Evolutionary conservation across 2,113 vertebrate genomes (phyloP).

Genomic region (Fulmarus glacialis): DNA sequence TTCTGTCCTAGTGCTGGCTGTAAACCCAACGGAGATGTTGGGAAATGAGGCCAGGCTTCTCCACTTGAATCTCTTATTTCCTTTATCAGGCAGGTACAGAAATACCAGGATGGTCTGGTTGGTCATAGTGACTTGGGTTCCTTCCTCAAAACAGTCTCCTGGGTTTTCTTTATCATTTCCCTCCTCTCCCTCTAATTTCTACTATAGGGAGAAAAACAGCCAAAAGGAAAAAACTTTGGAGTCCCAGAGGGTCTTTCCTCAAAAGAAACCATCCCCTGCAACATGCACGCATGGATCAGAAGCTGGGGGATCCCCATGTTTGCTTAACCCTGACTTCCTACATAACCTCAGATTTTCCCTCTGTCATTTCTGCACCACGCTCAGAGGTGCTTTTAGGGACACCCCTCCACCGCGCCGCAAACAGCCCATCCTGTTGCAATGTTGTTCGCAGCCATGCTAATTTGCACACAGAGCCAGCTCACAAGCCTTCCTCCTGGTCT

Average conservation of each 20-base stretch:
- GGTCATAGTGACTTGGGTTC: not conserved
- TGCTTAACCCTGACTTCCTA: not conserved
- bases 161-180: not conserved
- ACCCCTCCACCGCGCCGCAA: not conserved
- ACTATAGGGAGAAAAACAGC: not conserved
- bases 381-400: not conserved
- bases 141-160: not conserved
- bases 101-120: not conserved
- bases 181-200: not conserved
- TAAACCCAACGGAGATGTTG: not conserved
- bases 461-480: not conserved
- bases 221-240: not conserved
- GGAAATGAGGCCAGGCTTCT: not conserved
- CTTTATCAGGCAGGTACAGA: not conserved
- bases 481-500: no score
- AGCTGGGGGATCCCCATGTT: rapidly evolving
- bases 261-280: not conserved
- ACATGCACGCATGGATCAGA: rapidly evolving
- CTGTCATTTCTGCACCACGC: not conserved
- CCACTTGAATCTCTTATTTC: not conserved
- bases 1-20: not conserved
- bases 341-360: not conserved
- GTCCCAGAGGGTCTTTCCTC: not conserved
- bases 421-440: not conserved
- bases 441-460: not conserved